Evolutionary conservation across 2,797 vertebrate genomes (phyloP), one percentile per base, ranked within the genome.

Genomic region (Remorina albescens): DNA sequence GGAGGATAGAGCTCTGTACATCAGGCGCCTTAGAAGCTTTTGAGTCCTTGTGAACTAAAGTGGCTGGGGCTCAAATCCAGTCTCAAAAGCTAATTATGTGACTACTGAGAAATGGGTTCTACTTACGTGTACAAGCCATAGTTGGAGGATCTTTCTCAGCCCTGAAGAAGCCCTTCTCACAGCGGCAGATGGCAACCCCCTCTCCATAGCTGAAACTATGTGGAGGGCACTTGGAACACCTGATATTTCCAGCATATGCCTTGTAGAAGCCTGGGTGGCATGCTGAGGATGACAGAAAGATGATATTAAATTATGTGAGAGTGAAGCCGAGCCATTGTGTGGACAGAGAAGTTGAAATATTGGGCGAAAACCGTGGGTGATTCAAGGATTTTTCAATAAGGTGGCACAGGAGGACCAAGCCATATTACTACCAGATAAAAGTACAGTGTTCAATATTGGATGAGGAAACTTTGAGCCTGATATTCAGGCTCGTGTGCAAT

Each of bases 261-360:
- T 98, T 99, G 91, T 98, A 99, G 93, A 98, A 98, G 82, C 97
- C 97, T 60, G 96, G 95, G 58, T 93, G 95, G 88, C 97, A 99
- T 50, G 97, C 97, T 99, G 90, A 54, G 90, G 71, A 78, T 18
- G 92, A 83, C 58, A 92, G 49, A 86, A 65, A 83, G 49, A 85
- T 30, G 69, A 51, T 28, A 34, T 19, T 26, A 47, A 4, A 50
- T 39, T 12, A 59, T 11, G 56, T 78, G 47, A 71, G 36, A 44
- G 16, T 7, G 39, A 15, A 51, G 32, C 5, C 1, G 50, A 3
- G n/a, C 8, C 5, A 36, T n/a, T 25, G 32, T 23, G 60, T 12
- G 30, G 44, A 6, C 0, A 1, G 3, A 42, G 1, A 47, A 39
- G 11, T 28, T 30, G 12, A 59, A 69, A 67, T 56, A 63, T 47